Base-by-base conservation (phyloP, 2,797 vertebrate species). In the Stomatorhinus walkeri region DNA sequence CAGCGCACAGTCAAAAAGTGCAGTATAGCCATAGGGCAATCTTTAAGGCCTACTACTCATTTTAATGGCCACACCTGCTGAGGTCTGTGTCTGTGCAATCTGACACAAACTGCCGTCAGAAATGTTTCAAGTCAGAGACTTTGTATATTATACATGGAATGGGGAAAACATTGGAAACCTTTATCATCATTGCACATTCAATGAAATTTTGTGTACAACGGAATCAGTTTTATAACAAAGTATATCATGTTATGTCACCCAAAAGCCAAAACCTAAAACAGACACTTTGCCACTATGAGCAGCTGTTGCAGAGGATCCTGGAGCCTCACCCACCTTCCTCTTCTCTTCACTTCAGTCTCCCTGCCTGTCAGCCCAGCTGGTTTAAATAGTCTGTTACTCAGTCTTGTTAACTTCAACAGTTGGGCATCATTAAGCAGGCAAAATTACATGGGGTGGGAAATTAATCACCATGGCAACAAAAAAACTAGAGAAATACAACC, bases 351-450 rank as follows among this genome's bases (percentile, higher is more conserved):
- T 79, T 43, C 72, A n/a, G 1, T 43, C 46, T 12, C 88, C 40
- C 54, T 88, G 88, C 91, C 46, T 40, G 91, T 93, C 89, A 91
- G 92, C 88, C 54, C 68, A 48, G 88, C 89, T 91, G 87, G 85
- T 59, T 81, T 89, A 89, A 93, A 92, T 91, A 91, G 91, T 94
- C 87, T 76, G 46, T 72, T 28, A 51, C 64, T 51, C 87, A 72
- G 59, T 88, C 87, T 72, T 76, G 59, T 76, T 72, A 68, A 51
- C 87, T 88, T 76, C 46, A 68, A 49, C 59, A 76, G 87, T 76
- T 92, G 92, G 90, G 32, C 52, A 87, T 87, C 51, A 56, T 87
- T 87, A 87, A 87, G 85, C 85, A 87, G 85, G 24, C 51, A 87
- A 56, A 54, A 52, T 87, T 59, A 56, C 49, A 56, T 40, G 28